These are phyloP conservation scores for Drosophila yooni DNA, from an alignment of 2,888 invertebrate genomes.

Conservation along the genomic window DNA sequence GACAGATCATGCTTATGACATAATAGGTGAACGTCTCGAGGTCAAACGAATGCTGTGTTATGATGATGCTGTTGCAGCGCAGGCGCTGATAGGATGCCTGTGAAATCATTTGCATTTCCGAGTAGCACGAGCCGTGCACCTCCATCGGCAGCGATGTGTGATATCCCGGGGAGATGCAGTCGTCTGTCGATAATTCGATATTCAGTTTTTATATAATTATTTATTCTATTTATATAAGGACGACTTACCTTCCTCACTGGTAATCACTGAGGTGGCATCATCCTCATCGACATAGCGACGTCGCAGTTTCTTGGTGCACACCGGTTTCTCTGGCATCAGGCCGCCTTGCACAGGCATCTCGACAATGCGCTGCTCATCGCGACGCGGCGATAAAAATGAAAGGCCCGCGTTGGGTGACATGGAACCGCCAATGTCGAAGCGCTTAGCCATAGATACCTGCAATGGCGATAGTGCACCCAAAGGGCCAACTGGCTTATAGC, in stretches of 20 bases:
- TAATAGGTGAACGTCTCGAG: slow-evolving; percentile 85
- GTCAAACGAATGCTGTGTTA: slow-evolving; percentile 85
- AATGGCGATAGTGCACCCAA: slow-evolving; percentile 83
- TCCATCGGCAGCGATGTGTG: slow-evolving; percentile 85
- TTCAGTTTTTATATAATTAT: neutral
- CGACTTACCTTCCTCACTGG: slow-evolving; percentile 84
- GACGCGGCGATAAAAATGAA: slow-evolving; percentile 83
- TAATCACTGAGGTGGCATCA: slow-evolving; percentile 85
- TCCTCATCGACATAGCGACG: slow-evolving; percentile 85
- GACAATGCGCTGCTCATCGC: slow-evolving; percentile 83
- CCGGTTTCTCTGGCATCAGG: slow-evolving; percentile 82
- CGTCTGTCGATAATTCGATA: slow-evolving; percentile 68
- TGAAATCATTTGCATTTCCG: slow-evolving; percentile 85
- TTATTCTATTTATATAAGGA: neutral
- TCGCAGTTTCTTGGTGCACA: slow-evolving; percentile 84
- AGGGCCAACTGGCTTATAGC: slow-evolving; percentile 83
- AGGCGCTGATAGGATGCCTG: slow-evolving; percentile 84
- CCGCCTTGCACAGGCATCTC: slow-evolving; percentile 83
- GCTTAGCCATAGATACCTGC: slow-evolving; percentile 83
- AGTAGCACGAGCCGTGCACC: slow-evolving; percentile 85
- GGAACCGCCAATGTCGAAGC: slow-evolving; percentile 82
- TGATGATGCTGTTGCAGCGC: slow-evolving; percentile 83
- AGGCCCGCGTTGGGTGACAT: slow-evolving; percentile 83
- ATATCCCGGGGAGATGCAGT: slow-evolving; percentile 85
- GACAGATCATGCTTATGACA: slow-evolving; percentile 84